Conservation (phyloP, 2,888 invertebrate genomes). For the Papilio gigon region DNA sequence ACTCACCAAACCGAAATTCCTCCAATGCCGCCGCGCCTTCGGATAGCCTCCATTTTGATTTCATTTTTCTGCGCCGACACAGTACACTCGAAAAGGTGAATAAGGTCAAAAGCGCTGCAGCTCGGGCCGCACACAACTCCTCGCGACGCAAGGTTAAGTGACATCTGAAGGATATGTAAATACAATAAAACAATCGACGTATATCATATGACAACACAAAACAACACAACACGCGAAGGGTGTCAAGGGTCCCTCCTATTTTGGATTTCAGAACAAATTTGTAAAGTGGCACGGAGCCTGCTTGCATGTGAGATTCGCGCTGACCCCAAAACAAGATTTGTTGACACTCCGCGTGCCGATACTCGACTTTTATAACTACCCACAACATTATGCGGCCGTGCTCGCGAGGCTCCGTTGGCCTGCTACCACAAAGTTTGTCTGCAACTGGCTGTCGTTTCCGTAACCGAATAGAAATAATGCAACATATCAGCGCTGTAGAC, state of each 20-base stretch:
- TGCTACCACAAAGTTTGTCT: too few relatives aligned
- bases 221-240: conserved; percentile 7
- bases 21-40: conserved; percentile 15
- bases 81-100: conserved; percentile 16
- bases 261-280: conserved; percentile 6
- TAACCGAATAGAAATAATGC: too few relatives aligned
- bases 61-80: conserved; percentile 15
- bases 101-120: conserved; percentile 24
- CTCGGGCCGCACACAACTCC: neutral
- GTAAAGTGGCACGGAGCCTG: conserved; percentile 10
- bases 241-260: conserved; percentile 33
- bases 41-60: neutral
- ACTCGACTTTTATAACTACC: conserved; percentile 3
- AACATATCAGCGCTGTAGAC: too few relatives aligned
- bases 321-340: conserved; percentile 28
- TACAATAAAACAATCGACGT: conserved; percentile 24
- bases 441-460: too few relatives aligned
- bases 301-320: conserved; percentile 19
- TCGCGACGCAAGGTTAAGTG: conserved; percentile 12
- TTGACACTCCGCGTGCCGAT: conserved; percentile 5
- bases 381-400: neutral
- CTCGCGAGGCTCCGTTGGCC: too few relatives aligned
- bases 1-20: neutral
- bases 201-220: conserved; percentile 2
- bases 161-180: conserved; percentile 19